Evolutionary conservation across 2,113 vertebrate species (phyloP), one percentile per base, ranked within the genome.

Genomic region (Leptobrachium ailaonicum): DNA sequence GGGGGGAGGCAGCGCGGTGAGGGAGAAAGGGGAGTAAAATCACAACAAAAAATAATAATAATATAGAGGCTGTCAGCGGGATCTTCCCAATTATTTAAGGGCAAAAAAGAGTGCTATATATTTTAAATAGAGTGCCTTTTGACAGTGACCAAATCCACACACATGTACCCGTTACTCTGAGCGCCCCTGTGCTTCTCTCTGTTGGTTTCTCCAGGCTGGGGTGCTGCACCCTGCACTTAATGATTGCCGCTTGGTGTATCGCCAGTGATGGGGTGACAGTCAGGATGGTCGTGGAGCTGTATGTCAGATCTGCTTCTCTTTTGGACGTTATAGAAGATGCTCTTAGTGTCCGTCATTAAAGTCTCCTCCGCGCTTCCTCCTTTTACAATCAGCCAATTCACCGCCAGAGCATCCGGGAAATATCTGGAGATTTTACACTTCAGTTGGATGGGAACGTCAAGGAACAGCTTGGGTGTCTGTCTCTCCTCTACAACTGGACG

Each of bases 391-490:
- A 62, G 11, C 77, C 77, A 80, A 3, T 0, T 73, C 14, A 67
- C 70, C 56, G 70, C 66, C 60, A 79, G 9, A 0, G 45, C 77
- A 12, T 79, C 60, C 32, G 77, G 70, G 62, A 79, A 79, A 44
- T 79, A 79, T 6, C 13, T 14, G 0, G 77, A 66, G 60, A 79
- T 73, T 32, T 73, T 12, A 70, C 76, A 76, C 50, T 58, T 45
- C 20, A 76, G 47, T 3, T 32, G 42, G 20, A 53, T 32, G n/a
- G 20, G 4, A n/a, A 2, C 67, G 6, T n/a, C 63, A 50, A 67
- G 63, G 47, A 54, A 53, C 41, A 67, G 32, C 1, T 5, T 3
- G 13, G 63, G 63, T 42, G 6, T 41, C n/a, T 45, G 11, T 1
- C 1, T 2, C 9, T 54, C 54, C 40, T 45, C 73, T 62, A 75